These are phyloP conservation scores for Drosophila suboccidentalis DNA, from an alignment of 2,888 invertebrate genomes.

Conservation along the genomic window DNA sequence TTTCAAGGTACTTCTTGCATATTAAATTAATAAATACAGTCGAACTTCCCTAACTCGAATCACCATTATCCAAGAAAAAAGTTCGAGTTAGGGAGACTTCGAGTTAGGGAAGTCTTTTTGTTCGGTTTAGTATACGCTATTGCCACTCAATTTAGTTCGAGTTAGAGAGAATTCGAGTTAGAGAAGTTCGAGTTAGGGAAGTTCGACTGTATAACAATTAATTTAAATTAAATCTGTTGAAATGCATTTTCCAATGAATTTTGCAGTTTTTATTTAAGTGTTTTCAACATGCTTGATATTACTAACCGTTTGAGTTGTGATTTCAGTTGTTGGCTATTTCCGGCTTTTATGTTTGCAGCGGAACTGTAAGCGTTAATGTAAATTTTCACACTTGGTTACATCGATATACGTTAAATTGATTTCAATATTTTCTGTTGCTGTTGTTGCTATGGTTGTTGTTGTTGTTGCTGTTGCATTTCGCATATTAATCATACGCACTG, in stretches of 20 bases:
- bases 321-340: slow-evolving; percentile 27
- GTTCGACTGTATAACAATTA: neutral
- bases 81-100: too few relatives aligned
- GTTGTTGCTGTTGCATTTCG: slow-evolving; percentile 33
- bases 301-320: slow-evolving; percentile 38
- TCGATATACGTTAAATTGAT: slow-evolving; percentile 25
- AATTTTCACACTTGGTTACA: slow-evolving; percentile 47
- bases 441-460: slow-evolving; percentile 7
- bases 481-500: slow-evolving; percentile 47
- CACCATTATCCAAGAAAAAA: too few relatives aligned
- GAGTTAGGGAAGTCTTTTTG: too few relatives aligned
- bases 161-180: too few relatives aligned
- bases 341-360: slow-evolving; percentile 22
- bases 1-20: neutral
- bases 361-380: slow-evolving; percentile 37
- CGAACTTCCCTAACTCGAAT: too few relatives aligned
- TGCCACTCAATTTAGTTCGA: too few relatives aligned
- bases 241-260: neutral
- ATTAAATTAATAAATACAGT: neutral
- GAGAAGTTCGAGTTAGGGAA: too few relatives aligned
- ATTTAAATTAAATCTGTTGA: slow-evolving; percentile 7
- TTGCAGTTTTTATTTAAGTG: neutral
- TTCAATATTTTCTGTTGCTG: neutral
- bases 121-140: too few relatives aligned
- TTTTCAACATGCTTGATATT: slow-evolving; percentile 3